Evolutionary conservation across 1,140 invertebrate species (phyloP), one percentile per base, ranked within the genome.

Genomic region (Pseudomyrmex concolor): DNA sequence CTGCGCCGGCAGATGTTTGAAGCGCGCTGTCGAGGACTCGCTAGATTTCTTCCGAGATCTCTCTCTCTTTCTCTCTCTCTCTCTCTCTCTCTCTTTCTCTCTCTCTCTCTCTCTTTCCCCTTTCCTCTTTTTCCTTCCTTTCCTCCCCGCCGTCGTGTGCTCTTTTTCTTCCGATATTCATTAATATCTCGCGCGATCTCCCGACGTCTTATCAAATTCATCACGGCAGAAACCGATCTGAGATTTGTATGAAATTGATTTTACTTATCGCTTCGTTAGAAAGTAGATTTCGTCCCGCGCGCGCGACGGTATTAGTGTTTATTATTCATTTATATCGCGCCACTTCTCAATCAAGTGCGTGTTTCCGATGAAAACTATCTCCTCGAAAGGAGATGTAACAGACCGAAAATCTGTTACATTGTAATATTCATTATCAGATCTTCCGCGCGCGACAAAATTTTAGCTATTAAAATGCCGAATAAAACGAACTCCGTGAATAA

Each of bases 1-100:
- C 85, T 88, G 74, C 73, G 76, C 73, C 57, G 86, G 74, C 92
- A 91, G 91, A 91, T 92, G 91, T 90, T 90, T 90, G 91, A 92
- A 86, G 78, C 82, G 86, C 85, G 71, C 88, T 91, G 90, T 92
- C 91, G 90, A 91, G 89, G 90, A 88, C 73, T 89, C 62, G 64
- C 70, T 34, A 70, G 67, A 76, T 74, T 84, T 87, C 84, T 87
- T 86, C 86, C 84, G 72, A 86, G 72, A 70, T 86, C 45, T 73
- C 67, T 83, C 63, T 64, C 68, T 17, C 66, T 68, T 55, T 48
- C 71, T 64, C 50, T 25, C 22, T n/a, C n/a, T 48, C 71, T 64
- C 50, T 25, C 22, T n/a, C n/a, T n/a, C n/a, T n/a, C n/a, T n/a
- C n/a, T n/a, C n/a, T n/a, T n/a, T n/a, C 3, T 50, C 66, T 19